Evolutionary conservation across 2,113 vertebrate genomes (phyloP), one percentile per base, ranked within the genome.

Genomic region (Sakesphorus luctuosus): DNA sequence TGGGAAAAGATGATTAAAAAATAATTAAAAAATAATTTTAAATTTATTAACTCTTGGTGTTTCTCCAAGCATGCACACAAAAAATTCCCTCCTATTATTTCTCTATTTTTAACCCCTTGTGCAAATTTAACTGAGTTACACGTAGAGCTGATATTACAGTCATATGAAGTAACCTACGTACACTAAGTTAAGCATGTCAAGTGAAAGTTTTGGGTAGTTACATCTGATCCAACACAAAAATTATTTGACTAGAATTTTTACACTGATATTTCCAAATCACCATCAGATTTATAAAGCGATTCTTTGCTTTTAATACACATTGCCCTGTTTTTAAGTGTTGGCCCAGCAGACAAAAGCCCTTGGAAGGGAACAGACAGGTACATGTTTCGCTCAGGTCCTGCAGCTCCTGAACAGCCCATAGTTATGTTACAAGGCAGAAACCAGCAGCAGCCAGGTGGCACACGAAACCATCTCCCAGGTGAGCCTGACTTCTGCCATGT

Each of bases 381-480:
- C 0, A 0, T 26, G 35, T 20, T 69, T 62, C 55, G 24, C 25
- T 69, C n/a, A 12, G 31, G 4, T 47, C 36, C 43, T 73, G 20
- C 26, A 18, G 4, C 36, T n/a, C 35, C 62, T 19, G 9, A 67
- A 25, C 38, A 56, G 18, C 8, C 26, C 6, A 5, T 6, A 33
- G 31, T 66, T 26, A 6, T 0, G 0, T 28, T 52, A 12, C 29
- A 33, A 55, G n/a, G 65, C 43, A 93, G 75, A 46, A 47, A 7
- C n/a, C 43, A 61, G 63, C 47, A 90, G 66, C 24, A 53, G 52
- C 25, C 4, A 5, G 13, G 6, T 75, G 67, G 13, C 12, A 6
- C 20, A 17, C 18, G n/a, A 44, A 87, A 6, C 3, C 33, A 53
- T 38, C 19, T n/a, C 29, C 35, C 44, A 19, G 38, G 29, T 50